phyloP scores from a whole-genome alignment of 1,140 invertebrate genomes.

The Solenopsis fugax region DNA sequence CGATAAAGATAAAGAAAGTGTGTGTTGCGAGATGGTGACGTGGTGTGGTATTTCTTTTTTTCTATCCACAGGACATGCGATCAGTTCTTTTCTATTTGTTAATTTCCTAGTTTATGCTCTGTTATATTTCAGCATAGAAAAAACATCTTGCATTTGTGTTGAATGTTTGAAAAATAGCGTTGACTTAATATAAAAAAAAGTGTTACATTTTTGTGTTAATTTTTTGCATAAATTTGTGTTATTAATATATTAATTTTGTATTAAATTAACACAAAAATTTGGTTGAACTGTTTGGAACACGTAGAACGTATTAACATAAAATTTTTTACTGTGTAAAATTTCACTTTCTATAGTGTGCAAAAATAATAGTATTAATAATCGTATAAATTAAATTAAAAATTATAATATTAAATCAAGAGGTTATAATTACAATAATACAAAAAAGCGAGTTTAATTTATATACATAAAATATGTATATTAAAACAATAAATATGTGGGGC shows the following conservation, averaged over 20 bases:
- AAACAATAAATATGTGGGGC: background rate
- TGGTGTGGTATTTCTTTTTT: background rate
- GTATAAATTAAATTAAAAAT: no score
- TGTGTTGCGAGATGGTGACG: background rate
- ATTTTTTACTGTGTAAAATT: background rate
- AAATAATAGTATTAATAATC: no score
- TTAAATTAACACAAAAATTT: no score
- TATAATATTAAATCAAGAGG: background rate
- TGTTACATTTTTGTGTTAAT: no score
- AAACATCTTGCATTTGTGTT: no score
- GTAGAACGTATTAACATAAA: no score
- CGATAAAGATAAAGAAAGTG: slow-evolving; percentile 17
- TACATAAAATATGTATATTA: background rate
- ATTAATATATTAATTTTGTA: no score
- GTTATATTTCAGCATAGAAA: background rate
- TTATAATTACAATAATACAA: background rate
- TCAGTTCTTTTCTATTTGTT: background rate
- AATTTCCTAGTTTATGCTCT: background rate
- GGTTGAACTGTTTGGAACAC: no score
- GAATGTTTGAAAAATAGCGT: no score
- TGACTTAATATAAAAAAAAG: no score
- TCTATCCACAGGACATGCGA: background rate
- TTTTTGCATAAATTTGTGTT: no score
- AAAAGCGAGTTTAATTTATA: no score
- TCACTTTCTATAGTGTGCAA: background rate